These are phyloP conservation scores for Macroglossus sobrinus DNA, from an alignment of 2,113 vertebrate genomes.

Conservation along the genomic window DNA sequence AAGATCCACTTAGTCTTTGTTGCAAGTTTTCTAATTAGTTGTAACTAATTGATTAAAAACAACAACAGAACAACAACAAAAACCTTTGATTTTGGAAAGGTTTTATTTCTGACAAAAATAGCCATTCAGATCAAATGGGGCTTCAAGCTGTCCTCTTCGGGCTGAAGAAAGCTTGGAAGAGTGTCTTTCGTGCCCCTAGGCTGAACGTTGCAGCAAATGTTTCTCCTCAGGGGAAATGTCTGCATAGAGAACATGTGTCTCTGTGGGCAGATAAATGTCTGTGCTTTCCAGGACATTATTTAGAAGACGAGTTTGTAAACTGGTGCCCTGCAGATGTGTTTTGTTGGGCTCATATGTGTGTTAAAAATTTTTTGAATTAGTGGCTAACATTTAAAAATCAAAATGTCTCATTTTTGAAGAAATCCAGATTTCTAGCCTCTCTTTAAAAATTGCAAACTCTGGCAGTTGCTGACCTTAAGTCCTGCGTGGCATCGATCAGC, in stretches of 20 bases:
- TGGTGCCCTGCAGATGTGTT: slow-evolving; percentile 4
- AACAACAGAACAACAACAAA: not conserved
- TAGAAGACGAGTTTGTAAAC: slow-evolving; percentile 7
- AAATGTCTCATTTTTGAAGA: not conserved
- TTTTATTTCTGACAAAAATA: not conserved
- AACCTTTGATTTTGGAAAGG: not conserved
- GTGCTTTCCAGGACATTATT: not conserved
- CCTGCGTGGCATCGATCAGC: not conserved
- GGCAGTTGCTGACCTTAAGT: not conserved
- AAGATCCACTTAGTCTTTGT: slow-evolving; percentile 12
- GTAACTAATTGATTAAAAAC: not conserved
- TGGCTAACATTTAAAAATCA: not conserved
- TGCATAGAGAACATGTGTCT: not conserved
- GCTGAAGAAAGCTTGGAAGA: not conserved
- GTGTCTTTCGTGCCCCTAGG: not conserved
- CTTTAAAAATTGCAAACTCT: not conserved
- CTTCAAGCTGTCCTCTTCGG: not conserved
- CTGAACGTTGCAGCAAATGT: not conserved
- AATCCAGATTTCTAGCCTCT: not conserved
- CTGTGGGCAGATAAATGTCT: not conserved
- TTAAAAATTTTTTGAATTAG: not conserved
- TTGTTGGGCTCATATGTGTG: not conserved
- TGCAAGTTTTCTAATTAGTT: not conserved
- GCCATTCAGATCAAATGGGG: not conserved
- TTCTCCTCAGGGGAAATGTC: slow-evolving; percentile 1